These are phyloP conservation scores for Mustela lutreola DNA, from an alignment of 2,113 vertebrate species.

Conservation along the genomic window DNA sequence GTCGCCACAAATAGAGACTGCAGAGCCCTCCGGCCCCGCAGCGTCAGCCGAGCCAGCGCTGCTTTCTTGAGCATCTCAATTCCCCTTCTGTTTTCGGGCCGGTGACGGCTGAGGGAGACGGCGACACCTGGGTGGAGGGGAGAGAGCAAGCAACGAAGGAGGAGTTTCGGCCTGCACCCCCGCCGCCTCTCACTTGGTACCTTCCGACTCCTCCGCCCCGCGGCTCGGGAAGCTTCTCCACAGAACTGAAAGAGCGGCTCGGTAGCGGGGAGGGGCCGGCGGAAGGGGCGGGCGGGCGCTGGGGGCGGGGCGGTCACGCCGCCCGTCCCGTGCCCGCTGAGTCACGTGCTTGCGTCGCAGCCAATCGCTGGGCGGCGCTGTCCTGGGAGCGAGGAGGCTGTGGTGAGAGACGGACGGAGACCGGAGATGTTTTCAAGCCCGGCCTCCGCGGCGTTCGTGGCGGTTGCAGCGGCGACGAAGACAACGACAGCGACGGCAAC, in stretches of 20 bases:
- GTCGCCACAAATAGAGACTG: background rate
- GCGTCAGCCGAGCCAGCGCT: conserved; percentile 60
- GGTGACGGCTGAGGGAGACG: background rate
- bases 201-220: background rate
- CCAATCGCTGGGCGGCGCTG: conserved; percentile 83
- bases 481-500: conserved; percentile 16
- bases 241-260: background rate
- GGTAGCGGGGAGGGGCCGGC: background rate
- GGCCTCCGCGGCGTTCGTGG: conserved; percentile 62
- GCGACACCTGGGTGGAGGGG: background rate
- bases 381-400: conserved; percentile 68
- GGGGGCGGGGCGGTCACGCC: conserved; percentile 71
- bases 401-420: conserved; percentile 77
- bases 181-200: conserved; percentile 32
- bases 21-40: background rate
- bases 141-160: background rate
- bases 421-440: conserved; percentile 82
- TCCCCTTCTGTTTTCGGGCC: background rate
- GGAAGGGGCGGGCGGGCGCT: background rate
- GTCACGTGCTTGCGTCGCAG: conserved; percentile 85
- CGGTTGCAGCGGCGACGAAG: conserved; percentile 26
- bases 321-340: conserved; percentile 62
- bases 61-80: background rate
- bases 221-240: background rate
- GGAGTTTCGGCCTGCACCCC: conserved; percentile 6